Base-by-base conservation (phyloP, 2,797 vertebrate species). In the Alcedo atthis region DNA sequence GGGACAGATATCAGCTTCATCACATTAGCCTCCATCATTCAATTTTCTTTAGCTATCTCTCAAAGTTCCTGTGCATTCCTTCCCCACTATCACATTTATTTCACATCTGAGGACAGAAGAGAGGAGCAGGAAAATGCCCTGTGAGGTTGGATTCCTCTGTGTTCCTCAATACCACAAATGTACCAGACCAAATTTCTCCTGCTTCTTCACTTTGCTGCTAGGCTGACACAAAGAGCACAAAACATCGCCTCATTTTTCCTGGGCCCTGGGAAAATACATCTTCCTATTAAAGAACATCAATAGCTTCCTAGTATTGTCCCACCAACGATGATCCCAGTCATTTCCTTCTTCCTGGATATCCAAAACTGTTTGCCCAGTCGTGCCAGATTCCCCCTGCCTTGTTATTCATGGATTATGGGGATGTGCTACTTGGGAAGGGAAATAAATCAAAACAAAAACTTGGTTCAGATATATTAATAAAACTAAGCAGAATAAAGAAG, bases 271-370 rank as follows among this genome's bases (percentile, higher is more conserved):
- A 80, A 89, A 94, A 53, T 11, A 30, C 6, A 64, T 82, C 58
- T 85, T 87, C 42, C 67, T 88, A 37, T 45, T 83, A 81, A 91
- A 83, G 66, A 92, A 68, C n/a, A 59, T 64, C 89, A 87, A 73
- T 64, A 73, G 40, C 64, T 95, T 95, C 87, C 91, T 91, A 35
- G 58, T 91, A 93, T 93, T 93, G 87, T 95, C 80, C 55, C 69
- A 83, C 10, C 66, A 66, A 12, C 30, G 91, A 92, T 87, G 93
- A 81, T 17, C 13, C 40, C 58, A 43, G 76, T 33, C 35, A 68
- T 84, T 94, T 94, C 93, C 94, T 91, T 79, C 74, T 88, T 96
- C 90, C 90, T 78, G 83, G 37, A 86, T 84, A 16, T n/a, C 76
- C 32, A 67, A 69, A 91, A 68, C n/a, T 37, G 33, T 83, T 92